A percentile compares a stretch with the other conserved stretches of the same genome.
Evolutionary conservation across 2,113 vertebrate genomes (phyloP).

Genomic region (Crotalus horridus): DNA sequence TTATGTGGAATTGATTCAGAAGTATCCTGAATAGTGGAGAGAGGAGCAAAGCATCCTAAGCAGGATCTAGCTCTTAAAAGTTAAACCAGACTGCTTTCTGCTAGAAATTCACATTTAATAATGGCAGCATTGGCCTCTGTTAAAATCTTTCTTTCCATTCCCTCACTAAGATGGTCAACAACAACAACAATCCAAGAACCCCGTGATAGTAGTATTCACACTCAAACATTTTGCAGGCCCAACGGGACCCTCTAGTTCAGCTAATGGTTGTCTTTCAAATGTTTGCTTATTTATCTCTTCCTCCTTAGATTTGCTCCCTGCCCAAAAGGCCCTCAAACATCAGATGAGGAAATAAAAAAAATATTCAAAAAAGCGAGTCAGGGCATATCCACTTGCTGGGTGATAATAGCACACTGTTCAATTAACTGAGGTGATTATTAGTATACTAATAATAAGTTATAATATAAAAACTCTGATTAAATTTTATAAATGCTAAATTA

Average conservation of each 20-base stretch:
- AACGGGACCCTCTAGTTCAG: background rate
- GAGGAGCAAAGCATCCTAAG: background rate
- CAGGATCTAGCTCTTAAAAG: too few relatives aligned
- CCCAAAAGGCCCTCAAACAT: slow-evolving; percentile 37
- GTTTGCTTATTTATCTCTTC: background rate
- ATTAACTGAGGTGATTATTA: slow-evolving; percentile 75
- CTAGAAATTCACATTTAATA: background rate
- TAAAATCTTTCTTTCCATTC: background rate
- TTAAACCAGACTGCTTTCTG: background rate
- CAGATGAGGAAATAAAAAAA: slow-evolving; percentile 57
- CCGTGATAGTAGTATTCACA: background rate
- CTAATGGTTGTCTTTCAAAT: background rate
- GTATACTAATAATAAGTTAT: slow-evolving; percentile 61
- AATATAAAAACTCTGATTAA: too few relatives aligned
- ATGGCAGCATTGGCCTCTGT: background rate
- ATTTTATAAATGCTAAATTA: slow-evolving; percentile 37
- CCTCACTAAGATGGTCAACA: background rate
- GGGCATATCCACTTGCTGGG: slow-evolving; percentile 65
- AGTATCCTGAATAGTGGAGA: too few relatives aligned
- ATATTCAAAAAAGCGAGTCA: slow-evolving; percentile 56
- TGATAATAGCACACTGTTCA: slow-evolving; percentile 78
- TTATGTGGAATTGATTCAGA: too few relatives aligned
- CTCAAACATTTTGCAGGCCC: background rate
- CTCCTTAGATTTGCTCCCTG: background rate
- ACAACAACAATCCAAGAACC: background rate